phyloP scores from a whole-genome alignment of 2,888 invertebrate genomes.

The Heteromurus nitidus region DNA sequence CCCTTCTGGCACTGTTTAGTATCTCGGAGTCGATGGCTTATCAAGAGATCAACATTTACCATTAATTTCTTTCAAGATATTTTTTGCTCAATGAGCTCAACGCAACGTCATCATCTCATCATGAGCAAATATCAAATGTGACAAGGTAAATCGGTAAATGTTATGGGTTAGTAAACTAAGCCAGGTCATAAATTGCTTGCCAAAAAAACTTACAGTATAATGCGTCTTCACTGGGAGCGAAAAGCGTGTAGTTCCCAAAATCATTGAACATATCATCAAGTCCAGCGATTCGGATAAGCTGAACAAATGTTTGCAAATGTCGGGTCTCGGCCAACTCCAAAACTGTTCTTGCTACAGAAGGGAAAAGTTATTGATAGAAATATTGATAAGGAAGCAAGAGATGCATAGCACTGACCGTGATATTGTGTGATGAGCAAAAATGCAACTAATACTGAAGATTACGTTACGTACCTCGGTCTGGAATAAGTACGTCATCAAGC shows the following conservation, averaged over 20 bases:
- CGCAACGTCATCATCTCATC: too few relatives aligned
- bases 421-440: too few relatives aligned
- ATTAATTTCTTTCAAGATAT: constrained; percentile 9
- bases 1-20: constrained; percentile 74
- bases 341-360: constrained; percentile 76
- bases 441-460: too few relatives aligned
- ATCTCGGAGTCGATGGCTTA: constrained; percentile 74
- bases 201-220: constrained; percentile 75
- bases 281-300: constrained; percentile 76
- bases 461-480: constrained; percentile 75
- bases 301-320: constrained; percentile 76
- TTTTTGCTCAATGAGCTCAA: too few relatives aligned
- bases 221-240: constrained; percentile 77
- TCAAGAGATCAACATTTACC: neutral
- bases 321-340: constrained; percentile 76
- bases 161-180: constrained; percentile 33
- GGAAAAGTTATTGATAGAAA: neutral
- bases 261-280: constrained; percentile 76
- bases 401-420: too few relatives aligned
- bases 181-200: neutral
- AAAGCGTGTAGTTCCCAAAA: constrained; percentile 76
- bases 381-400: neutral
- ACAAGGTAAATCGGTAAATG: too few relatives aligned
- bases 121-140: too few relatives aligned
- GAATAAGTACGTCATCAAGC: constrained; percentile 77